Conservation (phyloP, 2,888 invertebrate species). For the Chloroclysta siterata region DNA sequence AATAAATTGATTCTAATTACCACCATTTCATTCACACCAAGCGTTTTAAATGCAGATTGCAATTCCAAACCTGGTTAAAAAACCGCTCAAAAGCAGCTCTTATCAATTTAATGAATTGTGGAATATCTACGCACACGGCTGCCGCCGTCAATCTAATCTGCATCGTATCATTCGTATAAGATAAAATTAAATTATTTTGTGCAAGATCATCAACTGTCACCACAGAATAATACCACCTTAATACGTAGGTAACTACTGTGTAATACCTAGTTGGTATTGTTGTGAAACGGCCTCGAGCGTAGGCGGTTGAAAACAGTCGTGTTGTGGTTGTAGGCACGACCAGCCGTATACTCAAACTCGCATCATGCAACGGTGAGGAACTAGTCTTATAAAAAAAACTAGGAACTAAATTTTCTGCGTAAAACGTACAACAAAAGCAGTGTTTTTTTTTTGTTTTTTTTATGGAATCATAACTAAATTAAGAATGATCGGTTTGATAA, state of each 20-base stretch:
- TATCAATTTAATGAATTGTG: too few species aligned
- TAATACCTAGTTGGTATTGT: neutral
- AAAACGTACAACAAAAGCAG: neutral
- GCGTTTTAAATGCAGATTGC: too few species aligned
- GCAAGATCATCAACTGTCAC: conserved; percentile 1
- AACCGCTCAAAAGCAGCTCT: too few species aligned
- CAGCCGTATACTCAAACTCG: conserved; percentile 4
- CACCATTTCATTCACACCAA: too few species aligned
- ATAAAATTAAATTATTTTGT: neutral
- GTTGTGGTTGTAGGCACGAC: conserved; percentile 17
- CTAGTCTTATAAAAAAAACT: neutral
- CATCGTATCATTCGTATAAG: neutral
- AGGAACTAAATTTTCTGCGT: neutral
- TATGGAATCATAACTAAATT: too few species aligned
- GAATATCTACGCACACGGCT: too few species aligned
- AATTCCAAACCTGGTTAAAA: too few species aligned
- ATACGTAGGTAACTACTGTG: neutral
- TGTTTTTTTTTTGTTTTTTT: too few species aligned
- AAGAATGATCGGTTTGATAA: neutral
- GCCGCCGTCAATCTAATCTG: too few species aligned
- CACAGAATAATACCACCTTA: neutral
- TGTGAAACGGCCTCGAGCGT: conserved; percentile 22
- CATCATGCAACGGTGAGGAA: conserved; percentile 23
- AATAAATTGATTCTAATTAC: too few species aligned
- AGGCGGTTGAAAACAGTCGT: conserved; percentile 13